Conservation (phyloP, 92 coral and sea anemone genomes). For the Bergia puertoricense region DNA sequence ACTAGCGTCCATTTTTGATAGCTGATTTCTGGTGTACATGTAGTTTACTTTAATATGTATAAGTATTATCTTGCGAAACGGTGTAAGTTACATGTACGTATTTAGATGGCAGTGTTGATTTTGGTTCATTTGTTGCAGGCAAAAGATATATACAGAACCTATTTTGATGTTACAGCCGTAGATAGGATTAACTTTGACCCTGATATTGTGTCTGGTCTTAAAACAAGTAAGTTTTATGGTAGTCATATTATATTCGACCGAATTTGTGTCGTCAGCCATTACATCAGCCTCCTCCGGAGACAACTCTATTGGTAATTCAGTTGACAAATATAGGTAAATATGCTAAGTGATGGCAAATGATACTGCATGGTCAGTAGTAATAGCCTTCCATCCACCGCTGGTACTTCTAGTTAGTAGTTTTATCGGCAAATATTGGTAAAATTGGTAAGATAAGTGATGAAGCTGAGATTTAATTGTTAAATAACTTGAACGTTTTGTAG, state of each 20-base stretch:
- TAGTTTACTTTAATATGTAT: not conserved
- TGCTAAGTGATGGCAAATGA: too few relatives aligned
- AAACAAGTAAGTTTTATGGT: constrained; percentile 58
- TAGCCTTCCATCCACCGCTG: too few relatives aligned
- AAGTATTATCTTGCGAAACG: not conserved
- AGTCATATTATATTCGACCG: not conserved
- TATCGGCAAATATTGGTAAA: too few relatives aligned
- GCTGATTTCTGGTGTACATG: not conserved
- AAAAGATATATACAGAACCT: constrained; percentile 85
- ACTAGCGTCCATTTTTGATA: too few relatives aligned
- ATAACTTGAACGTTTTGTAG: too few relatives aligned
- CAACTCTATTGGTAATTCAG: not conserved
- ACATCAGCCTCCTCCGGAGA: not conserved
- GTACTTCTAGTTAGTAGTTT: too few relatives aligned
- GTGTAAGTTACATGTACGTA: not conserved
- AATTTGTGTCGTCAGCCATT: not conserved
- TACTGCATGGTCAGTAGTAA: too few relatives aligned
- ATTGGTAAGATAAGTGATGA: too few relatives aligned
- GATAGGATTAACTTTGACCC: constrained; percentile 89
- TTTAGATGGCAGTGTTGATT: not conserved
- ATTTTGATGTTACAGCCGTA: constrained; percentile 83
- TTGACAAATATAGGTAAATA: too few relatives aligned
- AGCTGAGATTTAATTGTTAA: too few relatives aligned
- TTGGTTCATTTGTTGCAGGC: constrained; percentile 66
- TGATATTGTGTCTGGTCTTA: constrained; percentile 73